Evolutionary conservation across 2,888 invertebrate species (phyloP), one percentile per base, ranked within the genome.

Genomic region (Lithophane socia): DNA sequence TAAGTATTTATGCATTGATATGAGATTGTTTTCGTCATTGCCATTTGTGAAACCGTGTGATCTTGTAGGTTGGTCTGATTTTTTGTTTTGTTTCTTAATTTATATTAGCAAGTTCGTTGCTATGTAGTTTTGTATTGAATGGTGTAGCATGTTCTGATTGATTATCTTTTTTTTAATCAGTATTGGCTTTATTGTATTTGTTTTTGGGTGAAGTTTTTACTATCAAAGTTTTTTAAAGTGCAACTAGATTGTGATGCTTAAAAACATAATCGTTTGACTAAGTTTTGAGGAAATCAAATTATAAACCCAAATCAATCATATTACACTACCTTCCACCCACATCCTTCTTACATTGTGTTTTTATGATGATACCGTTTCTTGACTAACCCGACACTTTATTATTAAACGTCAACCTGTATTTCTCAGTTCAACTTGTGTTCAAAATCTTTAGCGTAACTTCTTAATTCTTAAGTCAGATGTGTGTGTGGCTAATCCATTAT

Each of bases 1-100:
- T 88, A 84, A 70, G 77, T 84, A 81, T 89, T 80, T 87, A 85
- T 86, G 72, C 85, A 82, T 84, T 83, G 85, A 84, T 84, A 77
- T 82, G 67, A 75, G 80, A 64, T 79, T 75, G 61, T 77, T 84
- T 68, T 83, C 67, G 37, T 86, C 85, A 82, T 86, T 84, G 77
- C 73, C 69, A 52, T 73, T 86, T 68, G 85, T 85, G 77, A 69
- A 81, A 71, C 71, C 77, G 81, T 73, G 75, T 79, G 69, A 70
- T 83, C 75, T 83, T 52, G 79, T 70, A 42, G 82, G 79, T 77
- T 71, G 61, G 74, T 86, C 49, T 21, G 54, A 54, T 66, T 64
- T 77, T 71, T 61, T 76, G 10, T 76, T 75, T 68, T 73, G 12
- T 64, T 44, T 24, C 37, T 47, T 44, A 13, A 13, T 60, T 65